Conservation (phyloP, 2,113 vertebrate genomes). For the Dromiciops gliroides region DNA sequence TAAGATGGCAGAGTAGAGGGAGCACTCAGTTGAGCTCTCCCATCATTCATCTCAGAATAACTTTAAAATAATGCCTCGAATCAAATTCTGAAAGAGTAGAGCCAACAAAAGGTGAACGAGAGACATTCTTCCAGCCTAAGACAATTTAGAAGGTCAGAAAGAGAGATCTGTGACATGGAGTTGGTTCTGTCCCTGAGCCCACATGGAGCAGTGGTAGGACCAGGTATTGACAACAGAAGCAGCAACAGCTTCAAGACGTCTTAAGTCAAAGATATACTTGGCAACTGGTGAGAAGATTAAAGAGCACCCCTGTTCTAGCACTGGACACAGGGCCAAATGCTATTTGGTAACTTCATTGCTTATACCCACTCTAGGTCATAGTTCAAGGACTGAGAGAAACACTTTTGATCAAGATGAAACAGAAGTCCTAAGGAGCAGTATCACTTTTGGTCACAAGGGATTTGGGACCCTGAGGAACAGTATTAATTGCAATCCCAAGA, state of each 20-base stretch:
- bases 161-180: neutral
- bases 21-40: neutral
- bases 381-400: too few species aligned
- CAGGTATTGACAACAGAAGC: neutral
- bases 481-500: too few species aligned
- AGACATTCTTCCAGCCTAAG: neutral
- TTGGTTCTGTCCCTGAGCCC: neutral
- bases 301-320: neutral
- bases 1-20: neutral
- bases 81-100: neutral
- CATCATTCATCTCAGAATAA: neutral
- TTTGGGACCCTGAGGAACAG: too few species aligned
- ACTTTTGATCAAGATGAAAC: too few species aligned
- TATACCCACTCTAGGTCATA: too few species aligned
- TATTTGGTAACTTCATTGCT: too few species aligned
- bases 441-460: too few species aligned
- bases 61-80: neutral
- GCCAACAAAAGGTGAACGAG: neutral
- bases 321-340: neutral
- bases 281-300: neutral
- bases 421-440: too few species aligned
- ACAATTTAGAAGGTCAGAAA: neutral
- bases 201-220: neutral
- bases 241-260: neutral
- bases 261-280: neutral